Evolutionary conservation across 2,113 vertebrate species (phyloP), one percentile per base, ranked within the genome.

Genomic region (Brachyhypopomus gauderio): DNA sequence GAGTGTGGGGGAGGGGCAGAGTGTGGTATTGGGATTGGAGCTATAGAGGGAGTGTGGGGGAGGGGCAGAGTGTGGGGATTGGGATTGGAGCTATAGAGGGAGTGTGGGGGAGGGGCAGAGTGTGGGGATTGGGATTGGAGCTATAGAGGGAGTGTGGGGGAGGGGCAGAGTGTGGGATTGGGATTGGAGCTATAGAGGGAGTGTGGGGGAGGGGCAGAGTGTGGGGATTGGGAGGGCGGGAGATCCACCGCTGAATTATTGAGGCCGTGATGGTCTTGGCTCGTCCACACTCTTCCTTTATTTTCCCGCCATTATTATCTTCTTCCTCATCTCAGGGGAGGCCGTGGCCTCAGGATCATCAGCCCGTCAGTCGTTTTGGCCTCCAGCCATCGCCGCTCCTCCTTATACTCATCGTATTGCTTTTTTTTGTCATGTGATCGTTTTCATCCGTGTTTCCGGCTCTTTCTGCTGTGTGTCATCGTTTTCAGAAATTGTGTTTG

Each of bases 121-220:
- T 11, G 9, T 16, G 41, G 27, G 69, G n/a, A 80, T 25, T 63
- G 63, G 78, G 34, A 41, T 70, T 4, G 52, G 64, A 38, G 64
- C 16, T 30, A 30, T 30, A 30, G 30, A 30, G 30, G 30, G 30
- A 3, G 30, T 30, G 41, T 41, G 2, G 41, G 41, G 41, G 9
- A 41, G 60, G 38, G 30, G 1, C 20, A 20, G 58, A 66, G n/a
- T 9, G 9, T 16, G 27, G 69, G n/a, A 80, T 25, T 63, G 63
- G 78, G 34, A 41, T 70, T 4, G 52, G 64, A 38, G 64, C 16
- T 30, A 30, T 30, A 30, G 30, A 30, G 30, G 30, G 30, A 3
- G 30, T 30, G 41, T 41, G 2, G 41, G 41, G 41, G 9, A 41
- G 60, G 38, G 30, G 1, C 20, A 20, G 58, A 66, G n/a, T 9